phyloP scores from a whole-genome alignment of 2,888 invertebrate species.

The Chrysolina haemoptera region DNA sequence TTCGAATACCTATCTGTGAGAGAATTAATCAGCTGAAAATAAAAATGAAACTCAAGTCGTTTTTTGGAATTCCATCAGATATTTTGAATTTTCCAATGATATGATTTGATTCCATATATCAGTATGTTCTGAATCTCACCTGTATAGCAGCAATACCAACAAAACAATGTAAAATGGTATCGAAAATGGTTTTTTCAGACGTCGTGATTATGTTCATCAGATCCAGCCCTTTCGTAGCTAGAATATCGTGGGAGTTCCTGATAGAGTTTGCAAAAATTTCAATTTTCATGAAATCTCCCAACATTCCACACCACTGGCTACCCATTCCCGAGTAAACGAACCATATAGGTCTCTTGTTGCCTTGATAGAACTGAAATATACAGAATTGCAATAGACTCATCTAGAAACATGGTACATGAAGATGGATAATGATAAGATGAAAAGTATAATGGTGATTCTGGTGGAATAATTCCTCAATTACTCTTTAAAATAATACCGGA shows the following conservation, averaged over 20 bases:
- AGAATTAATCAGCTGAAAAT: too few species aligned
- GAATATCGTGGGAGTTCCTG: slow-evolving; percentile 72
- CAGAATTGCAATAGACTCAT: background rate
- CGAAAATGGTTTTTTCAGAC: slow-evolving; percentile 74
- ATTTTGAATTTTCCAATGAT: too few species aligned
- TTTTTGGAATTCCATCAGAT: too few species aligned
- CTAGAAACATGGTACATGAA: too few species aligned
- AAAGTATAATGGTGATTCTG: too few species aligned
- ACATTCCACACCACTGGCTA: slow-evolving; percentile 82
- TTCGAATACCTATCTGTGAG: too few species aligned
- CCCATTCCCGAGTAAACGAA: slow-evolving; percentile 85
- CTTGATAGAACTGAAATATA: slow-evolving; percentile 63
- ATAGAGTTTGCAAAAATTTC: slow-evolving; percentile 79
- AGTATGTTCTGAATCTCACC: slow-evolving; percentile 59
- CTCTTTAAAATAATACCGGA: too few species aligned
- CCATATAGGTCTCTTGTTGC: slow-evolving; percentile 74
- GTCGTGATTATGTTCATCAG: slow-evolving; percentile 75
- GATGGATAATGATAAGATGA: too few species aligned
- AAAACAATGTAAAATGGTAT: slow-evolving; percentile 80
- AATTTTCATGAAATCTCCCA: slow-evolving; percentile 76
- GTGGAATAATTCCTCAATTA: too few species aligned
- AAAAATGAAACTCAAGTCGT: too few species aligned
- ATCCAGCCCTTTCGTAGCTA: slow-evolving; percentile 76
- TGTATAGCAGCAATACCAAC: slow-evolving; percentile 82
- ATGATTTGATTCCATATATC: too few species aligned